phyloP scores from a whole-genome alignment of 2,113 vertebrate species.

The Cephalopholis sonnerati region DNA sequence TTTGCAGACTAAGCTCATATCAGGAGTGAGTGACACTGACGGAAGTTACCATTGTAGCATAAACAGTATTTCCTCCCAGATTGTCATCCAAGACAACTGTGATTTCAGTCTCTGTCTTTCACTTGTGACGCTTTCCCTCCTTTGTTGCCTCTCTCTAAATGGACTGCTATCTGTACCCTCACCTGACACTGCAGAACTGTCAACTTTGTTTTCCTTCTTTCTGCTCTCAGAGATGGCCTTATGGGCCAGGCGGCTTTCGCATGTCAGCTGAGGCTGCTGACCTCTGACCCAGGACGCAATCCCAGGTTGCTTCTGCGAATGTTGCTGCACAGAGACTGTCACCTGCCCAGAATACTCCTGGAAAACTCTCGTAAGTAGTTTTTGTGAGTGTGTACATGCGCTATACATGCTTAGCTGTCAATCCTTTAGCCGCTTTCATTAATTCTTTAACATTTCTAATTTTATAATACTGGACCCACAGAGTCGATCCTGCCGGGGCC shows the following conservation, averaged over 20 bases:
- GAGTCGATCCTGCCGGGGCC: not conserved
- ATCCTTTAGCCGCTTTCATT: not conserved
- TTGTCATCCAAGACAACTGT: slow-evolving; percentile 38
- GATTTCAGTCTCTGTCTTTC: slow-evolving; percentile 56
- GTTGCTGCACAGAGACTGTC: slow-evolving; percentile 88
- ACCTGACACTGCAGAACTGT: slow-evolving; percentile 84
- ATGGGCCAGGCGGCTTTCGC: slow-evolving; percentile 82
- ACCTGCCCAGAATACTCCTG: slow-evolving; percentile 90
- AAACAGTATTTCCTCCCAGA: slow-evolving; percentile 67
- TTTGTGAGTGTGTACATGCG: not conserved
- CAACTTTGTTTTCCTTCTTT: slow-evolving; percentile 72
- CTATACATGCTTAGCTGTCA: not conserved
- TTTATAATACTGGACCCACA: not conserved
- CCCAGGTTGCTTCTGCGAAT: slow-evolving; percentile 90
- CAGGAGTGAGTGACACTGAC: slow-evolving; percentile 86
- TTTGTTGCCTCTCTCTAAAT: slow-evolving; percentile 77
- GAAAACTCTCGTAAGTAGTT: slow-evolving; percentile 89
- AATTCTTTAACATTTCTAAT: slow-evolving; percentile 32
- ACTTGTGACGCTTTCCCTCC: slow-evolving; percentile 44
- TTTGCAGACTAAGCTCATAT: slow-evolving; percentile 85
- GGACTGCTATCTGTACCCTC: slow-evolving; percentile 71
- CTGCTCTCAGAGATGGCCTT: slow-evolving; percentile 88
- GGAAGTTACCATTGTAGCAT: slow-evolving; percentile 82
- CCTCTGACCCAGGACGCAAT: slow-evolving; percentile 91
- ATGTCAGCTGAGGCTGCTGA: slow-evolving; percentile 91